These are phyloP conservation scores for Sebastes oblongus DNA, from an alignment of 2,797 vertebrate genomes.

Conservation along the genomic window DNA sequence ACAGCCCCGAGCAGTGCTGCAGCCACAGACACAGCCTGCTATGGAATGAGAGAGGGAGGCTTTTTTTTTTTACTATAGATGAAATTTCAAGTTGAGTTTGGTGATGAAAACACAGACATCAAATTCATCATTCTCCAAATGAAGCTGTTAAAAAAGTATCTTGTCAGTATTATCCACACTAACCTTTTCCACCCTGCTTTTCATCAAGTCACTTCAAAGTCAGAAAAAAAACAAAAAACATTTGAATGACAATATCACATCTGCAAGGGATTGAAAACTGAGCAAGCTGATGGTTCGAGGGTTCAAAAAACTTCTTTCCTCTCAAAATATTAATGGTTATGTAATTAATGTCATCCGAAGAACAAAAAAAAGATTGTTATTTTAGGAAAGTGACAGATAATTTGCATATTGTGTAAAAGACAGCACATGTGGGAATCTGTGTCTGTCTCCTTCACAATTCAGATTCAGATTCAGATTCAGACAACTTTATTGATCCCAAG, in stretches of 20 bases:
- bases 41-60: neutral
- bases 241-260: no score
- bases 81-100: neutral
- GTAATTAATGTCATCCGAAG: no score
- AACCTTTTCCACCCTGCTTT: neutral
- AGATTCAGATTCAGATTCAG: no score
- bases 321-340: no score
- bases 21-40: neutral
- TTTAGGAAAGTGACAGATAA: no score
- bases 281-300: neutral
- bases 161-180: neutral
- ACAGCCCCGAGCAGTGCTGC: constrained; percentile 10
- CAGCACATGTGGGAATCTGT: no score
- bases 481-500: no score
- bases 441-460: no score
- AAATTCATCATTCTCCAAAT: neutral
- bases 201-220: neutral
- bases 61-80: neutral
- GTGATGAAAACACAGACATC: neutral
- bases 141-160: neutral
- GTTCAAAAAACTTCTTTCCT: no score
- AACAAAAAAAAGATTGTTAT: no score
- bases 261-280: neutral
- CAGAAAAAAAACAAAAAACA: neutral
- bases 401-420: no score